Conservation (phyloP, 2,113 vertebrate genomes). For the Dicentrarchus labrax region DNA sequence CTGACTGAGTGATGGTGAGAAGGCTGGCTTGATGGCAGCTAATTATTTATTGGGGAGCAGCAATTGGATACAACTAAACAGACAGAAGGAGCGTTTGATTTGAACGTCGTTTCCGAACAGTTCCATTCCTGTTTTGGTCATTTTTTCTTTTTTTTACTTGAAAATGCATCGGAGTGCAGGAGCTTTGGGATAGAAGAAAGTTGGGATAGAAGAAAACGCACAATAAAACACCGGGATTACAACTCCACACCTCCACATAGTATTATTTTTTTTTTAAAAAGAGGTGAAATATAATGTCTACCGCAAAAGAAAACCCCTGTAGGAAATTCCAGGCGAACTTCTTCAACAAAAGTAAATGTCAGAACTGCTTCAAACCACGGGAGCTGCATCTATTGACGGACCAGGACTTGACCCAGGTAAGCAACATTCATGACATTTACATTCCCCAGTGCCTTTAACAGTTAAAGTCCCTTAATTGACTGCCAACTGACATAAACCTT, state of each 20-base stretch:
- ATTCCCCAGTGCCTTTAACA: not conserved
- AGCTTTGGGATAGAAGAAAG: conserved; percentile 69
- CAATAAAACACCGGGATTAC: conserved; percentile 52
- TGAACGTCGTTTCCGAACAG: conserved; percentile 6
- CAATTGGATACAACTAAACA: conserved; percentile 44
- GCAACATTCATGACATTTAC: not conserved
- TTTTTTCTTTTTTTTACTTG: conserved; percentile 4
- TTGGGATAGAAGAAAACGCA: too few relatives aligned
- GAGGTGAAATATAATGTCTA: conserved; percentile 78
- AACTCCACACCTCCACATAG: not conserved
- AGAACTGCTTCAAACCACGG: conserved; percentile 89
- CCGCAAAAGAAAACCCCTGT: conserved; percentile 86
- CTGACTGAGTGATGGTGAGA: conserved; percentile 46
- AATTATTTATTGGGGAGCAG: conserved; percentile 65
- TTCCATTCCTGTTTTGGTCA: not conserved
- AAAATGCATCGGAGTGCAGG: conserved; percentile 67
- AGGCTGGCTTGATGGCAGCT: conserved; percentile 72
- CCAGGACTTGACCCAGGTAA: conserved; percentile 87
- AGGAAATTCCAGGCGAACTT: conserved; percentile 90
- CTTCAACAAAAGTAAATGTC: conserved; percentile 91
- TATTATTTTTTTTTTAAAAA: not conserved
- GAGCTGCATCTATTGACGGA: conserved; percentile 88
- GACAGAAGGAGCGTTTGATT: conserved; percentile 27
- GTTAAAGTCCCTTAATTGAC: not conserved
- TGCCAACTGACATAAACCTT: not conserved